These are phyloP conservation scores for Lepidocyrtinus sp. DNA, from an alignment of 2,888 invertebrate genomes.

Conservation along the genomic window DNA sequence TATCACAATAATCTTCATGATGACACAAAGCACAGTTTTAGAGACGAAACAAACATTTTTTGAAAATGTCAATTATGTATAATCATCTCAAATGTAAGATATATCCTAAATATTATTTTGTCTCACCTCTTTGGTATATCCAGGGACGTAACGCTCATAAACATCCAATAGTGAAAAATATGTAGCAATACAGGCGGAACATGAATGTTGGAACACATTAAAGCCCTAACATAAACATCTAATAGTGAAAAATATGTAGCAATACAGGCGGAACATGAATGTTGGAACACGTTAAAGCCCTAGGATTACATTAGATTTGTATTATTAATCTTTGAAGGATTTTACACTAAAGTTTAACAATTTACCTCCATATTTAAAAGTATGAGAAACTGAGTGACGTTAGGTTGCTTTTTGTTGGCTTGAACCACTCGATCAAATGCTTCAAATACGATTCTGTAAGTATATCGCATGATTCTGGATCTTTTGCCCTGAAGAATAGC, in stretches of 20 bases:
- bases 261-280: neutral
- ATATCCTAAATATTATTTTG: no score
- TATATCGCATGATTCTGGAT: constrained; percentile 7
- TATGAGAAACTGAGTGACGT: neutral
- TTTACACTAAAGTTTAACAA: no score
- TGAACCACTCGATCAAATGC: neutral
- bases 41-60: no score
- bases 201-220: constrained; percentile 5
- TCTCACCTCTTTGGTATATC: no score
- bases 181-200: neutral
- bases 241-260: neutral
- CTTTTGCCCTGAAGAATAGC: constrained; percentile 38
- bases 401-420: neutral
- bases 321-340: no score
- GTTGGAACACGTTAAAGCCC: constrained; percentile 12
- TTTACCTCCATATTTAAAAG: constrained; percentile 8
- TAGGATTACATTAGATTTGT: no score
- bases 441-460: constrained; percentile 18
- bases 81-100: no score
- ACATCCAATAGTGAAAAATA: neutral
- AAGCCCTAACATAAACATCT: neutral
- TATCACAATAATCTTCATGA: constrained; percentile 9
- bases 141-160: constrained; percentile 9
- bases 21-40: no score
- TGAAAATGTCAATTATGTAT: no score